Base-by-base conservation (phyloP, 2,888 invertebrate genomes). In the Mythimna albipuncta region DNA sequence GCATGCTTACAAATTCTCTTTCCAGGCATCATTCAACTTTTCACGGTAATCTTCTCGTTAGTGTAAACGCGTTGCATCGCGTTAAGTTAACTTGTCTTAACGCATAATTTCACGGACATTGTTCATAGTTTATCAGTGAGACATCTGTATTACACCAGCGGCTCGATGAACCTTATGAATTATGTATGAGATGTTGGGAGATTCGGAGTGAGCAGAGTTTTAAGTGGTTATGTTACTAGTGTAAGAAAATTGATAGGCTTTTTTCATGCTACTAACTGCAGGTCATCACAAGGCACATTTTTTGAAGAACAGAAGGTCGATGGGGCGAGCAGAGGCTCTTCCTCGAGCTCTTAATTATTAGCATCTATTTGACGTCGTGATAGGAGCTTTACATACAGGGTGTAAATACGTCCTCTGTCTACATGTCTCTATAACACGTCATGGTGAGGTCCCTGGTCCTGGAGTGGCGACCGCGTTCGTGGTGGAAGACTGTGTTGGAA, bases 31-130 rank as follows among this genome's bases (percentile, higher is more conserved):
- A 13, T 26, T 54, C 10, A 10, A 10, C 16, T 3, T 9, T 61
- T 64, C 59, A 73, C 55, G 67, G 61, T 68, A 35, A 75, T 69
- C n/a, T 62, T 26, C n/a, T 6, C 50, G 9, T 50, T 41, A 72
- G 63, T 41, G 54, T 32, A 50, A 64, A 76, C 61, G 44, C 11
- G 57, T 52, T 32, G 61, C 55, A 62, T 58, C 66, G 47, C 38
- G 77, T 61, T 52, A 61, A 26, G 64, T 59, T 52, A 10, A 55
- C 66, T 16, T 19, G 11, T 72, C 59, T 44, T 69, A 71, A 81
- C 63, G 52, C 58, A 61, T 65, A 69, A 83, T 81, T 72, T 79
- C 71, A 81, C 67, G 83, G 64, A 7, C 2, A 62, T 83, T 79
- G 72, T 83, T 47, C 62, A 35, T 55, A 67, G 72, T 44, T 47